Evolutionary conservation across 1,140 invertebrate genomes (phyloP), one percentile per base, ranked within the genome.

Genomic region (Luehdorfia chinensis): DNA sequence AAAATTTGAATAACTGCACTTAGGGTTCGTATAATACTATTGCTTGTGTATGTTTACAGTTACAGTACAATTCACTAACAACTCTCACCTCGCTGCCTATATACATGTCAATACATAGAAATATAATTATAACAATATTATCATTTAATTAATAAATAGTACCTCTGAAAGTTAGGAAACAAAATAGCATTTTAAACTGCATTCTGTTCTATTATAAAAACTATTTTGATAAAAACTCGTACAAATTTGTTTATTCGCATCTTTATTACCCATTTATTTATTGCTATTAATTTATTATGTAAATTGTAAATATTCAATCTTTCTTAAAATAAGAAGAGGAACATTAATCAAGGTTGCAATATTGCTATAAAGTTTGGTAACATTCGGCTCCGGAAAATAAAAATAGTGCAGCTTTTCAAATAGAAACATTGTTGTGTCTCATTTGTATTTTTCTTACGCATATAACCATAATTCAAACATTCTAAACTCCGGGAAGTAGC

Each of bases 1-100:
- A 87, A 87, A 62, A 87, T 88, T 88, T 88, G 87, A 88, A 88
- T 84, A 88, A 87, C 87, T 87, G 87, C 87, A 88, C 87, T 88
- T 81, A 60, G 59, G 77, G 78, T 55, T 67, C 62, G 59, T 79
- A 68, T 66, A 69, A 65, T 65, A 68, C 74, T 85, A 79, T 78
- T 76, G 62, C 55, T 69, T 57, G 61, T 66, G 72, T 78, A 72
- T 61, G 57, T n/a, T n/a, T n/a, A n/a, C n/a, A n/a, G n/a, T 74
- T 65, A 57, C 56, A 71, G 56, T 76, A 75, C 65, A 71, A 67
- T 66, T 73, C 59, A 68, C 57, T 63, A 80, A 73, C 70, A 80
- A 74, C 66, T 64, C 50, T 67, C 50, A 59, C 58, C 64, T 46
- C 57, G 54, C 60, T 66, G 61, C 64, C 64, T 85, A 79, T 79